Evolutionary conservation across 2,888 invertebrate genomes (phyloP).

Genomic region (Acrobasis consociella): DNA sequence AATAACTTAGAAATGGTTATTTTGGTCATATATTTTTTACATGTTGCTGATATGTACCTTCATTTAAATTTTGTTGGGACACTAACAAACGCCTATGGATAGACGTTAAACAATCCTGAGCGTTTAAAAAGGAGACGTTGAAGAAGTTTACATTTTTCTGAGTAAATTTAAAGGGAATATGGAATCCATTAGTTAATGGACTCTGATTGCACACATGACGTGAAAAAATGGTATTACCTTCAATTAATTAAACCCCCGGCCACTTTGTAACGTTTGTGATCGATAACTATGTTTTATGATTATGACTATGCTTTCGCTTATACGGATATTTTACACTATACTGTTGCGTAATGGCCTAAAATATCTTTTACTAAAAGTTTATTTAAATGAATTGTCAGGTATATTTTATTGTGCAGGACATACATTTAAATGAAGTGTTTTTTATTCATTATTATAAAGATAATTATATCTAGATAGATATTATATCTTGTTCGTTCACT

Average conservation of each 20-base stretch:
- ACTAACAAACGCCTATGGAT: not conserved
- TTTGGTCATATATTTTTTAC: too few relatives aligned
- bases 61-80: too few relatives aligned
- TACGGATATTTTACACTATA: not conserved
- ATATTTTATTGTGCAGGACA: too few relatives aligned
- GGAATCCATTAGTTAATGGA: slow-evolving; percentile 51
- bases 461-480: too few relatives aligned
- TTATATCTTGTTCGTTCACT: too few relatives aligned
- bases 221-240: slow-evolving; percentile 31
- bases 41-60: too few relatives aligned
- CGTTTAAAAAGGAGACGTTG: not conserved
- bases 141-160: slow-evolving; percentile 6
- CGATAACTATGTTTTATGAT: slow-evolving; percentile 4
- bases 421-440: too few relatives aligned
- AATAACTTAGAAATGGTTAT: too few relatives aligned
- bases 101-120: not conserved
- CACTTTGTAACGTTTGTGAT: slow-evolving; percentile 10
- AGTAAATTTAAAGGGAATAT: slow-evolving; percentile 17
- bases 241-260: slow-evolving; percentile 29
- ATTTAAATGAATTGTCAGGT: too few relatives aligned
- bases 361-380: too few relatives aligned
- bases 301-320: not conserved
- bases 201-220: slow-evolving; percentile 48
- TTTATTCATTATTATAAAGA: too few relatives aligned
- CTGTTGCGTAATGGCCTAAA: too few relatives aligned